phyloP scores from a whole-genome alignment of 2,888 invertebrate genomes.

The Druceiella hillmani region DNA sequence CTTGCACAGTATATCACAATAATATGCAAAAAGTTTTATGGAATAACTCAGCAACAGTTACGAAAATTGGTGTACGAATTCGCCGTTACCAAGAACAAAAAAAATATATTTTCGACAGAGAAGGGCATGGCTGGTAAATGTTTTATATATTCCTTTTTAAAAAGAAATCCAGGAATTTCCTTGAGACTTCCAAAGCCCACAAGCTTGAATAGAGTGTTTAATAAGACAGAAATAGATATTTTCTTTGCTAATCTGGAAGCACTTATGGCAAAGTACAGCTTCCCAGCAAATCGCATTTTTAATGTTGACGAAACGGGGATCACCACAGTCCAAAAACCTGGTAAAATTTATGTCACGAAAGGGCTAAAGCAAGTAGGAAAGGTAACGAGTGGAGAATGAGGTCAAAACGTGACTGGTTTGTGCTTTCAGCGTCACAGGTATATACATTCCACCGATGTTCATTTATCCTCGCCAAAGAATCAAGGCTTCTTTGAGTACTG shows the following conservation, averaged over 20 bases:
- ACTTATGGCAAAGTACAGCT: conserved; percentile 2
- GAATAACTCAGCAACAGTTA: conserved; percentile 9
- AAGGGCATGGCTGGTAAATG: conserved; percentile 7
- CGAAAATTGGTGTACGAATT: conserved; percentile 9
- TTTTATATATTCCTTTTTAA: conserved; percentile 10
- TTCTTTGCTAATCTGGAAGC: conserved; percentile 8
- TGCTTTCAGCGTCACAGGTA: too few species aligned
- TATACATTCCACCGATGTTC: conserved; percentile 19
- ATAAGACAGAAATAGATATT: conserved; percentile 5
- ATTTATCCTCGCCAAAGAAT: conserved; percentile 19
- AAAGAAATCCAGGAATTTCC: conserved; percentile 9
- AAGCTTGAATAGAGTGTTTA: conserved; percentile 7
- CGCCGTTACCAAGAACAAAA: too few species aligned
- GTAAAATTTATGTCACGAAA: too few species aligned
- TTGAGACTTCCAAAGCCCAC: too few species aligned
- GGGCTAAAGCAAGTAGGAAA: conserved; percentile 13
- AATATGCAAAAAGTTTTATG: conserved; percentile 10
- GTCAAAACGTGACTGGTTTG: conserved; percentile 17
- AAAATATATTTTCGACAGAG: conserved; percentile 9
- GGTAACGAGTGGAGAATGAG: conserved; percentile 13
- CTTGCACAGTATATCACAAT: conserved; percentile 4
- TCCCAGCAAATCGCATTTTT: conserved; percentile 9
- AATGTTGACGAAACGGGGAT: too few species aligned
- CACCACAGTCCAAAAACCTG: too few species aligned
- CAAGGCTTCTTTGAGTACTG: conserved; percentile 10